Conservation (phyloP, 1,140 invertebrate species). For the Zaprionus ghesquierei region DNA sequence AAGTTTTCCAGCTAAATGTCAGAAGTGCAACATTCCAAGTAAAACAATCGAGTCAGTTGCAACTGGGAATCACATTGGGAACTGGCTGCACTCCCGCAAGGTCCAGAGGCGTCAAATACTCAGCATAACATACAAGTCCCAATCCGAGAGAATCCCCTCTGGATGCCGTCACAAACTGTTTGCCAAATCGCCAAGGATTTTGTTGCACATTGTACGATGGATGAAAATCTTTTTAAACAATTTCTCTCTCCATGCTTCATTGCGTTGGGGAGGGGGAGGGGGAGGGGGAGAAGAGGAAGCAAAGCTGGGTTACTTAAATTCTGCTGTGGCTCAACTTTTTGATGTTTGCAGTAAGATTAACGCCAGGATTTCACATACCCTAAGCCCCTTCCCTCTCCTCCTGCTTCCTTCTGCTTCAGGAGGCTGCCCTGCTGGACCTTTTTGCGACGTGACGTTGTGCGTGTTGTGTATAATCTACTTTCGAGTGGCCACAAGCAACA, state of each 20-base stretch:
- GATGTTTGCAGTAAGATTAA: constrained; percentile 67
- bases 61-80: constrained; percentile 25
- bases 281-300: not conserved
- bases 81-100: constrained; percentile 19
- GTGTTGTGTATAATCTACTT: constrained; percentile 66
- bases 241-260: constrained; percentile 57
- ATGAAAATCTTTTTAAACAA: constrained; percentile 71
- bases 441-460: constrained; percentile 59
- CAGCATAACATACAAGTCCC: no score
- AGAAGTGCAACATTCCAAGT: constrained; percentile 63
- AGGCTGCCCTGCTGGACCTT: constrained; percentile 37
- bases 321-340: constrained; percentile 71
- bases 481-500: constrained; percentile 75
- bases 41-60: constrained; percentile 61
- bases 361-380: constrained; percentile 9
- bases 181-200: constrained; percentile 56
- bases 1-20: not conserved
- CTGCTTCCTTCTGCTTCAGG: not conserved
- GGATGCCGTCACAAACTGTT: constrained; percentile 36
- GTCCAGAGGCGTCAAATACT: not conserved
- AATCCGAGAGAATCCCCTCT: not conserved
- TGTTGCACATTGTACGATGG: constrained; percentile 45
- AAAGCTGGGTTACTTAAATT: constrained; percentile 53
- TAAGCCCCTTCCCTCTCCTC: not conserved
- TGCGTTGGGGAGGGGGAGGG: constrained; percentile 10